Evolutionary conservation across 92 coral and sea anemone genomes (phyloP).

Genomic region (Porites divaricata): DNA sequence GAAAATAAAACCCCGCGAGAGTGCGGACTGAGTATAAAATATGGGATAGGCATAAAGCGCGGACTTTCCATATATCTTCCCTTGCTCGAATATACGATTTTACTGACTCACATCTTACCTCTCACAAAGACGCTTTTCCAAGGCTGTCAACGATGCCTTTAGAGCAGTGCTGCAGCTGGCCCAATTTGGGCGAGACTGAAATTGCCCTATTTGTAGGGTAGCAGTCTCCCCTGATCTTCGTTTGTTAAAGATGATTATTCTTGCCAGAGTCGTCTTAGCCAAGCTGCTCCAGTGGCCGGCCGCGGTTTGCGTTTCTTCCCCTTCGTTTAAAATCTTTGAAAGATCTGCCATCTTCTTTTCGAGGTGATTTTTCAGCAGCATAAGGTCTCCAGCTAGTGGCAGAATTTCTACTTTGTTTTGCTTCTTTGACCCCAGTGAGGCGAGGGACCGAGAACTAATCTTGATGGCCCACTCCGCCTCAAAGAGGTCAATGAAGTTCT

Average conservation of each 20-base stretch:
- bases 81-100: neutral
- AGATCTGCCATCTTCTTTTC: neutral
- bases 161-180: conserved; percentile 8
- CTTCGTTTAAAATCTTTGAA: neutral
- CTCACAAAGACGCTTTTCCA: conserved; percentile 16
- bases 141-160: conserved; percentile 32
- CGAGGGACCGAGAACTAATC: too few species aligned
- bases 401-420: too few species aligned
- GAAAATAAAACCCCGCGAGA: too few species aligned
- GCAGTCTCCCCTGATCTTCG: conserved; percentile 37
- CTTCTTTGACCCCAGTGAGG: too few species aligned
- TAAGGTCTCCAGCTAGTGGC: too few species aligned
- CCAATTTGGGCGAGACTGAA: conserved; percentile 47
- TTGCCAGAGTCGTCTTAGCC: conserved; percentile 47
- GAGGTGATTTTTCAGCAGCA: neutral
- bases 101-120: too few species aligned
- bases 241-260: conserved; percentile 62
- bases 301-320: too few species aligned
- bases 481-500: too few species aligned
- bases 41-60: neutral
- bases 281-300: conserved; percentile 26
- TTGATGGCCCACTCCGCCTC: too few species aligned
- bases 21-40: too few species aligned
- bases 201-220: conserved; percentile 5
- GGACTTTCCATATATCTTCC: neutral